phyloP scores from a whole-genome alignment of 2,113 vertebrate genomes.

The Arothron firmamentum region DNA sequence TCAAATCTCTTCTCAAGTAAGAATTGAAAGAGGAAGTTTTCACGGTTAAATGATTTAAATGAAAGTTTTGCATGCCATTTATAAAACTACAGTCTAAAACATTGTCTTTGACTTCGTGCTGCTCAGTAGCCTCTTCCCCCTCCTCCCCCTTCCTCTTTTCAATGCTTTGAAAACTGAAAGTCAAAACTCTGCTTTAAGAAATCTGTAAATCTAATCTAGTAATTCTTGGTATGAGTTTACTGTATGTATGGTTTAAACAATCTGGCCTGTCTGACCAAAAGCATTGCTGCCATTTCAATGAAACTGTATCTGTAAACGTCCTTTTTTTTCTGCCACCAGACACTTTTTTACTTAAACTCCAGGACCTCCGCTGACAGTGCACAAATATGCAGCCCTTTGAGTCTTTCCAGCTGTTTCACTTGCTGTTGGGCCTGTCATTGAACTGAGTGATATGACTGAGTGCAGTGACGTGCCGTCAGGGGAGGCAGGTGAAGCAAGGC shows the following conservation, averaged over 20 bases:
- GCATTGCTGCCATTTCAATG: slow-evolving; percentile 63
- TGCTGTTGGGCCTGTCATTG: slow-evolving; percentile 56
- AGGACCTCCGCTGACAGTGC: slow-evolving; percentile 63
- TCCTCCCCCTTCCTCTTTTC: slow-evolving; percentile 49
- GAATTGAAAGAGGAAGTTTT: slow-evolving; percentile 24
- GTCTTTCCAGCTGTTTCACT: slow-evolving; percentile 25
- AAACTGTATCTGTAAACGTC: slow-evolving; percentile 36
- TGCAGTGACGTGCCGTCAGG: too few relatives aligned
- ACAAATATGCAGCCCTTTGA: slow-evolving; percentile 62
- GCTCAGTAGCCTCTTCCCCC: slow-evolving; percentile 4
- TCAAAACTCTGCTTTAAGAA: background rate
- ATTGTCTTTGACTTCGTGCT: background rate
- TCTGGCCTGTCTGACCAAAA: slow-evolving; percentile 64
- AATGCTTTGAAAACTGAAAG: slow-evolving; percentile 3
- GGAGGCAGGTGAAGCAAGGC: too few relatives aligned
- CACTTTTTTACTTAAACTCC: slow-evolving; percentile 65
- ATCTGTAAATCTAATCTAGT: background rate
- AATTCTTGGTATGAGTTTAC: background rate
- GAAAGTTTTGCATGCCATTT: slow-evolving; percentile 37
- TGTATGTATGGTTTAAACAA: too few relatives aligned
- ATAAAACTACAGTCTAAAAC: slow-evolving; percentile 2
- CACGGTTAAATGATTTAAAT: slow-evolving; percentile 13
- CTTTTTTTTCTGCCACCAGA: slow-evolving; percentile 59
- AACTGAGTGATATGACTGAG: too few relatives aligned
- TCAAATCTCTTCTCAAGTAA: too few relatives aligned